These are phyloP conservation scores for Machimus rusticus DNA, from an alignment of 2,888 invertebrate species.

Conservation along the genomic window DNA sequence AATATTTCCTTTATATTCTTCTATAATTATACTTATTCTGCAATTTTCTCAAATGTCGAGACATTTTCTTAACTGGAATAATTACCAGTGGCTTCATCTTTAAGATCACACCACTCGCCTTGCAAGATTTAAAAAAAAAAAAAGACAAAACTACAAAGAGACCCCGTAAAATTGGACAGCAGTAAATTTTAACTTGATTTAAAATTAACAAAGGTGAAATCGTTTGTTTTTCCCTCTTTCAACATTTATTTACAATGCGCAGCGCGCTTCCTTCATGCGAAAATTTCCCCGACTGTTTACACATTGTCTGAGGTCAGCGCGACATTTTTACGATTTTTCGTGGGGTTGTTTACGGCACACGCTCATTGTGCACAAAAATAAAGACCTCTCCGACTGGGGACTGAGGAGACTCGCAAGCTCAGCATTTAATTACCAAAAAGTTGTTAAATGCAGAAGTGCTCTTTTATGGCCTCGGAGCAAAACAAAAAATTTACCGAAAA, in stretches of 20 bases:
- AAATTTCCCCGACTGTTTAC: background rate
- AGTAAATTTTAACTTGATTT: background rate
- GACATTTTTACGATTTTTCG: background rate
- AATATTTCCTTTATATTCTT: background rate
- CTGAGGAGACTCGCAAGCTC: background rate
- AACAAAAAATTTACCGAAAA: background rate
- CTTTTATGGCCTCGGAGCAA: background rate
- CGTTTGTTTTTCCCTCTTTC: background rate
- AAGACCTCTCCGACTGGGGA: background rate
- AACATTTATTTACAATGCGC: background rate
- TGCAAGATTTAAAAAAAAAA: background rate
- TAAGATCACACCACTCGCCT: background rate
- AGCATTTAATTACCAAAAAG: background rate
- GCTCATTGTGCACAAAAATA: background rate
- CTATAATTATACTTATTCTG: background rate
- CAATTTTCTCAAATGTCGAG: background rate
- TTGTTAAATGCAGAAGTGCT: background rate
- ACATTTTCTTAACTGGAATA: background rate
- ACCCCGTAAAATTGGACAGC: background rate
- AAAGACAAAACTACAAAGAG: background rate
- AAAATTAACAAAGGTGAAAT: background rate
- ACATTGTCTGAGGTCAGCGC: background rate
- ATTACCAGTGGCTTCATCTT: background rate
- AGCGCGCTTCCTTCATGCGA: background rate
- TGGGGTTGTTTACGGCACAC: background rate